Evolutionary conservation across 2,797 vertebrate genomes (phyloP).

Genomic region (Malurus leucopterus): DNA sequence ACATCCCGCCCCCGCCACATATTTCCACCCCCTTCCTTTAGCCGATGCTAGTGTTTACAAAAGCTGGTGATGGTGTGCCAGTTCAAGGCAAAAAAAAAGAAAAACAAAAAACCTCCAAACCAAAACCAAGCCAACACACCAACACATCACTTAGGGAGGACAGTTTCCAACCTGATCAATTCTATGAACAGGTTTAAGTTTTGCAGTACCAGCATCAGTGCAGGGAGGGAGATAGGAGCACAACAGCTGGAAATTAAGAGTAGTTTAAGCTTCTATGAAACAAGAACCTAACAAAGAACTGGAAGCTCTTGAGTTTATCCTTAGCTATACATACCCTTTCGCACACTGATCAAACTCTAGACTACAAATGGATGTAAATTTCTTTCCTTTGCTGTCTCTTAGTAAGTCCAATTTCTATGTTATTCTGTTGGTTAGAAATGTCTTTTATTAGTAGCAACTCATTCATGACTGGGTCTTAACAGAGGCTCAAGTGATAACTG

Average conservation of each 20-base stretch:
- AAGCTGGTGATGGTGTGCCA: constrained; percentile 10
- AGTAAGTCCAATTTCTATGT: neutral
- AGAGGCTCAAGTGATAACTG: neutral
- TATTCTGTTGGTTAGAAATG: neutral
- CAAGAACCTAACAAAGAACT: neutral
- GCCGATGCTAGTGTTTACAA: constrained; percentile 12
- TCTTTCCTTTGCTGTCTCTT: neutral
- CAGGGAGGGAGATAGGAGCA: neutral
- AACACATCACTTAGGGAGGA: neutral
- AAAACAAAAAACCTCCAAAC: neutral
- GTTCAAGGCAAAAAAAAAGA: neutral
- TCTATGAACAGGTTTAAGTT: neutral
- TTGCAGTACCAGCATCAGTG: neutral
- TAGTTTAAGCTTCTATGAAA: constrained; percentile 1
- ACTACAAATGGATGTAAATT: neutral
- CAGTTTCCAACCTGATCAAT: neutral
- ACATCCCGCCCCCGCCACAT: constrained; percentile 37
- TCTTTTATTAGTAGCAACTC: neutral
- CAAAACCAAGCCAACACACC: neutral
- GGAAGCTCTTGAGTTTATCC: neutral
- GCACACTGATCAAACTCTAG: neutral
- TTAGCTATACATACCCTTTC: neutral
- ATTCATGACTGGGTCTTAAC: neutral
- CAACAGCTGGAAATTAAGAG: constrained; percentile 11
- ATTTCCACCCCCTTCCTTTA: constrained; percentile 39